phyloP scores from a whole-genome alignment of 2,113 vertebrate species.

The Megaptera novaeangliae region DNA sequence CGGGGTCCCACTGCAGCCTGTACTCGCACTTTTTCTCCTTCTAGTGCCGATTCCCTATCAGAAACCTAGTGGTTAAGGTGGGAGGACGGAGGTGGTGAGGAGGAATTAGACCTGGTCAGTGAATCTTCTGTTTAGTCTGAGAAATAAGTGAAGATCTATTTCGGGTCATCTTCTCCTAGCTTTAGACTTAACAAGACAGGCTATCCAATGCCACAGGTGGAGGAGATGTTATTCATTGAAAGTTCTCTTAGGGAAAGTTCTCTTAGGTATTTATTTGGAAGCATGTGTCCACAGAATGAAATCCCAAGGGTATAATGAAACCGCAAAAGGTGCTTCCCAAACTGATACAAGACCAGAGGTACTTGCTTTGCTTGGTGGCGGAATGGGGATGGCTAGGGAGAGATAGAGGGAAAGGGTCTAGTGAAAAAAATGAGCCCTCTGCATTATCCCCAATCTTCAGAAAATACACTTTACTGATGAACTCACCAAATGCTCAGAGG shows the following conservation, averaged over 20 bases:
- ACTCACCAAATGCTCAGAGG: not conserved
- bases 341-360: not conserved
- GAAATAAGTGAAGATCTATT: not conserved
- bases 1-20: not conserved
- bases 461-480: not conserved
- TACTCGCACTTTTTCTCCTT: not conserved
- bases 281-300: no score
- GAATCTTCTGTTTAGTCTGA: not conserved
- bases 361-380: not conserved
- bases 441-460: not conserved
- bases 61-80: not conserved
- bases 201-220: not conserved
- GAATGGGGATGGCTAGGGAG: not conserved
- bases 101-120: not conserved
- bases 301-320: not conserved
- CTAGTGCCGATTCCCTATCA: not conserved
- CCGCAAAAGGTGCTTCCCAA: not conserved
- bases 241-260: not conserved
- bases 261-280: not conserved
- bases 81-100: not conserved
- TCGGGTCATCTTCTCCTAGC: not conserved
- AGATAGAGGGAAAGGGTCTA: not conserved
- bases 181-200: not conserved
- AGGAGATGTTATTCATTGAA: not conserved
- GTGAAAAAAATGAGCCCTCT: not conserved